phyloP scores from a whole-genome alignment of 2,113 vertebrate species.

The Zootoca vivipara region DNA sequence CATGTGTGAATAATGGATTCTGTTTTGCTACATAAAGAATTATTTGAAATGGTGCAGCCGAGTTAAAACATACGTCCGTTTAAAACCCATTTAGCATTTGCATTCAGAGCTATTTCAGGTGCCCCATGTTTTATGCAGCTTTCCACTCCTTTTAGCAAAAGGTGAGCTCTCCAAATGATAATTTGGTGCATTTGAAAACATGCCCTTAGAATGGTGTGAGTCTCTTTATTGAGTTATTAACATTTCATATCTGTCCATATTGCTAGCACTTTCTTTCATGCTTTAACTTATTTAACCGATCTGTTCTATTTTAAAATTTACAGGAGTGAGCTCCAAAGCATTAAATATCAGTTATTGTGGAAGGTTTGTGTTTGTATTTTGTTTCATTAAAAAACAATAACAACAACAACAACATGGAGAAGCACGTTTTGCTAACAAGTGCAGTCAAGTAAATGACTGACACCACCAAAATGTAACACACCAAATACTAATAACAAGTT shows the following conservation, averaged over 20 bases:
- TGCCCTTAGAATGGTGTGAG: conserved; percentile 35
- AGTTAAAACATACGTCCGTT: background rate
- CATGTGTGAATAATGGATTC: conserved; percentile 38
- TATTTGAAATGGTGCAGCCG: background rate
- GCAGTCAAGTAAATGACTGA: background rate
- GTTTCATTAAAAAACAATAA: background rate
- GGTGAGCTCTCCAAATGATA: conserved; percentile 1
- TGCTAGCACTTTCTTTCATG: background rate
- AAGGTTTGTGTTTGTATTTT: conserved; percentile 43
- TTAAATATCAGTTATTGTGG: background rate
- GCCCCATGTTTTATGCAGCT: conserved; percentile 24
- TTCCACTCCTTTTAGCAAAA: conserved; percentile 37
- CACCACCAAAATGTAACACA: conserved; percentile 6
- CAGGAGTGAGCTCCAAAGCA: background rate
- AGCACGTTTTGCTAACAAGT: background rate
- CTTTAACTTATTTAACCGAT: background rate
- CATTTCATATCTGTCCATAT: conserved; percentile 50
- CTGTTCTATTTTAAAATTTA: background rate
- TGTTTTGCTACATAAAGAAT: conserved; percentile 46
- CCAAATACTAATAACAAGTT: conserved; percentile 28
- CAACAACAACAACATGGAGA: background rate
- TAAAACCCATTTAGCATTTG: conserved; percentile 23
- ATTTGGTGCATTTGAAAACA: background rate
- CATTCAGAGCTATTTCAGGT: conserved; percentile 38
- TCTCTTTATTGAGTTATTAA: conserved; percentile 33